Conservation (phyloP, 2,113 vertebrate species). For the Lota lota region DNA sequence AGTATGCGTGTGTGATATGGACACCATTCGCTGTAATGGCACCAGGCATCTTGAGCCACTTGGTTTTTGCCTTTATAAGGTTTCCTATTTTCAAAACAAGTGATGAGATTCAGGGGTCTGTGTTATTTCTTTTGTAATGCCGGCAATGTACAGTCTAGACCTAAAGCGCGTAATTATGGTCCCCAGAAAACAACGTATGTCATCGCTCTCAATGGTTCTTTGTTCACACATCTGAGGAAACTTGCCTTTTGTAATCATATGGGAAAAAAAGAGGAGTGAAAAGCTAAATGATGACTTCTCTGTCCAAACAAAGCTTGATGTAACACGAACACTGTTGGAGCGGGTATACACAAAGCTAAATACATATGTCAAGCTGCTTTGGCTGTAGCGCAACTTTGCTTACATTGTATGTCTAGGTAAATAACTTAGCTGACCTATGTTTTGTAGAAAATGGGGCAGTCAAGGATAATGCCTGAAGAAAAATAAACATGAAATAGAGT, state of each 20-base stretch:
- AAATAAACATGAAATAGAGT: neutral
- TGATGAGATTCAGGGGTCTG: no score
- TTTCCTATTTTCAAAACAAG: no score
- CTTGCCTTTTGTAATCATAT: conserved; percentile 26
- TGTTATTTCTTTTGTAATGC: no score
- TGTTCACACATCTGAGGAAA: conserved; percentile 24
- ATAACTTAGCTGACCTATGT: conserved; percentile 10
- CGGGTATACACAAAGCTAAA: conserved; percentile 23
- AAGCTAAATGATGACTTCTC: conserved; percentile 8
- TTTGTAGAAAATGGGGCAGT: neutral
- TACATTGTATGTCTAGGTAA: conserved; percentile 10
- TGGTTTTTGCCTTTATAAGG: no score
- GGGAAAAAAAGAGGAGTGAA: conserved; percentile 1
- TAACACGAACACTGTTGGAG: neutral
- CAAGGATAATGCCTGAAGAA: neutral
- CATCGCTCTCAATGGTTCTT: conserved; percentile 27
- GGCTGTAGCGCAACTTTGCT: conserved; percentile 12
- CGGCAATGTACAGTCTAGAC: no score
- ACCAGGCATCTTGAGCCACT: no score
- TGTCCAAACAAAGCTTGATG: conserved; percentile 7
- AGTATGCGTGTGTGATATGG: no score
- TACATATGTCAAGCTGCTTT: conserved; percentile 18
- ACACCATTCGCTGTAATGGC: no score
- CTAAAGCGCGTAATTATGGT: conserved; percentile 24
- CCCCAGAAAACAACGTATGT: conserved; percentile 24